Percentiles rank a stretch among this genome's conserved stretches.
Evolutionary conservation across 2,113 vertebrate species (phyloP).

Genomic region (Labeo catla): DNA sequence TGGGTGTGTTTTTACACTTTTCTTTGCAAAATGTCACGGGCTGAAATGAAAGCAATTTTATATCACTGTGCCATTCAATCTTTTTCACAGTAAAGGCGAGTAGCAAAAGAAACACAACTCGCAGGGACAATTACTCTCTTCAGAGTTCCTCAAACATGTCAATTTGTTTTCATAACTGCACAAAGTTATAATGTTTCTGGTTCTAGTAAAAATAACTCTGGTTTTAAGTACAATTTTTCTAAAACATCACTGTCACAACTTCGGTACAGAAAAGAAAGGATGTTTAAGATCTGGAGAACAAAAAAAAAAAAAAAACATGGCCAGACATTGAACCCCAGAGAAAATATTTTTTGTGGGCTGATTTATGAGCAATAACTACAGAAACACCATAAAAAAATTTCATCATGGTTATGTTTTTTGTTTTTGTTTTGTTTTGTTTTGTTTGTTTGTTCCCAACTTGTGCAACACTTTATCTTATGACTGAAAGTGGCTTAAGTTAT

Average conservation of each 20-base stretch:
- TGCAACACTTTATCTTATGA: not conserved
- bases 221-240: not conserved
- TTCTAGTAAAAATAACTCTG: not conserved
- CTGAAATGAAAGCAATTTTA: slow-evolving; percentile 1
- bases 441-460: not conserved
- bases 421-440: too few species aligned
- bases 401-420: not conserved
- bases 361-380: not conserved
- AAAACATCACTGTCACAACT: not conserved
- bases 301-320: not conserved
- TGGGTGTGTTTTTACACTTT: not conserved
- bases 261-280: not conserved
- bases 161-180: not conserved
- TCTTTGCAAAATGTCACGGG: slow-evolving; percentile 4
- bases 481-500: not conserved
- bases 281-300: not conserved
- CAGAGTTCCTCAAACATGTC: not conserved
- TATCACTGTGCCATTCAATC: not conserved
- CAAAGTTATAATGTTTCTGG: not conserved
- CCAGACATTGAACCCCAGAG: not conserved
- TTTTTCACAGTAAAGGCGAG: not conserved
- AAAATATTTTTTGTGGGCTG: not conserved
- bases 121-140: not conserved
- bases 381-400: not conserved
- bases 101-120: not conserved